Evolutionary conservation across 2,888 invertebrate species (phyloP).

Genomic region (Melipona bicolor): DNA sequence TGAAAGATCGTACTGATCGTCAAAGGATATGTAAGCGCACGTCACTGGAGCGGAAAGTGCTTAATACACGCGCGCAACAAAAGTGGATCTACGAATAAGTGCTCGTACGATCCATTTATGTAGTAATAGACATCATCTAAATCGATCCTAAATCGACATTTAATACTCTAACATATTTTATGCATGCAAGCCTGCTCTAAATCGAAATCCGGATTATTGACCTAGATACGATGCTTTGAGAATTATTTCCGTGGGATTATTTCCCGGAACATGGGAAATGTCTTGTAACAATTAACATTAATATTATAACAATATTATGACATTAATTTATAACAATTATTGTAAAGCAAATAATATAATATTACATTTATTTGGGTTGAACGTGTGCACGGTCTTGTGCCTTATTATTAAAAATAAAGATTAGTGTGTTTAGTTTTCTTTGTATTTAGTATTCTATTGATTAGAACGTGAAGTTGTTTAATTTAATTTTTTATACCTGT

Average conservation of each 20-base stretch:
- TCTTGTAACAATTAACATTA: too few species aligned
- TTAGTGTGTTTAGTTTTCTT: too few species aligned
- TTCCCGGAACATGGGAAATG: background rate
- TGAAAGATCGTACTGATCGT: background rate
- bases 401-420: background rate
- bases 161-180: slow-evolving; percentile 16
- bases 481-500: too few species aligned
- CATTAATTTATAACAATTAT: background rate
- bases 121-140: background rate
- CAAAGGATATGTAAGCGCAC: background rate
- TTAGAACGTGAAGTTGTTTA: too few species aligned
- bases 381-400: background rate
- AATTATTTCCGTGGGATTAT: background rate
- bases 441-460: too few species aligned
- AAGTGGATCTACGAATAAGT: background rate
- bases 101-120: slow-evolving; percentile 2
- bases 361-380: background rate
- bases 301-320: background rate
- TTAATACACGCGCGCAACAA: slow-evolving; percentile 5
- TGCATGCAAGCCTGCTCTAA: slow-evolving; percentile 8
- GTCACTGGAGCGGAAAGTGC: slow-evolving; percentile 43
- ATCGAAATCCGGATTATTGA: slow-evolving; percentile 35
- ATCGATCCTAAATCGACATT: slow-evolving; percentile 19
- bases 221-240: slow-evolving; percentile 14
- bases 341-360: background rate